Evolutionary conservation across 2,113 vertebrate genomes (phyloP).

Genomic region (Tetraodon nigroviridis): DNA sequence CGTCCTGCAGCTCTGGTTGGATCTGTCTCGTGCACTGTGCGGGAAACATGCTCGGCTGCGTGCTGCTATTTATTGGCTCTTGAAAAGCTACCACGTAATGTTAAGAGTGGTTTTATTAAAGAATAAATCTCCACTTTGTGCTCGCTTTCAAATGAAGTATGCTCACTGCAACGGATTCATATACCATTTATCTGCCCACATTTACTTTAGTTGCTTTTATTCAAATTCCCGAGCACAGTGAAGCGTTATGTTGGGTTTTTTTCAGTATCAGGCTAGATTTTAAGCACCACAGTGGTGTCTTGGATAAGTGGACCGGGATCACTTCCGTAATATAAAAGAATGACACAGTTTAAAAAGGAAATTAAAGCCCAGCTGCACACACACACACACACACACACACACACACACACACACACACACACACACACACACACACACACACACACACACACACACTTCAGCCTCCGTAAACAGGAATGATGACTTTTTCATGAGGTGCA

Average conservation of each 20-base stretch:
- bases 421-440: too few species aligned
- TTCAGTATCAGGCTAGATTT: neutral
- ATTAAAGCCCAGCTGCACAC: too few species aligned
- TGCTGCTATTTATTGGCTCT: neutral
- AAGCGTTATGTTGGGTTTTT: neutral
- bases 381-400: too few species aligned
- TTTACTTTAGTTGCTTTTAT: too few species aligned
- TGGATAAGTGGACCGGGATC: too few species aligned
- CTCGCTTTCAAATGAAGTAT: neutral
- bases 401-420: too few species aligned
- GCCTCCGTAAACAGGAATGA: too few species aligned
- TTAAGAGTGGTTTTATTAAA: neutral
- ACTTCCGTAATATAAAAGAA: too few species aligned
- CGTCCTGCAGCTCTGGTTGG: constrained; percentile 21
- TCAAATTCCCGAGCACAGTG: neutral
- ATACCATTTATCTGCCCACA: neutral
- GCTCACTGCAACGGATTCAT: neutral
- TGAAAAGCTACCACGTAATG: neutral
- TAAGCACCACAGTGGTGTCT: neutral
- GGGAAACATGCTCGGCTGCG: constrained; percentile 11
- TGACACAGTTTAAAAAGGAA: too few species aligned
- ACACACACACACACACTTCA: too few species aligned
- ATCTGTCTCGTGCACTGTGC: constrained; percentile 15
- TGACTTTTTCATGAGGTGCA: too few species aligned
- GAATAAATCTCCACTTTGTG: neutral